Percentiles rank a stretch among this genome's conserved stretches.
These are phyloP conservation scores for Crocodylus rhombifer DNA, from an alignment of 2,797 vertebrate genomes.

Conservation along the genomic window DNA sequence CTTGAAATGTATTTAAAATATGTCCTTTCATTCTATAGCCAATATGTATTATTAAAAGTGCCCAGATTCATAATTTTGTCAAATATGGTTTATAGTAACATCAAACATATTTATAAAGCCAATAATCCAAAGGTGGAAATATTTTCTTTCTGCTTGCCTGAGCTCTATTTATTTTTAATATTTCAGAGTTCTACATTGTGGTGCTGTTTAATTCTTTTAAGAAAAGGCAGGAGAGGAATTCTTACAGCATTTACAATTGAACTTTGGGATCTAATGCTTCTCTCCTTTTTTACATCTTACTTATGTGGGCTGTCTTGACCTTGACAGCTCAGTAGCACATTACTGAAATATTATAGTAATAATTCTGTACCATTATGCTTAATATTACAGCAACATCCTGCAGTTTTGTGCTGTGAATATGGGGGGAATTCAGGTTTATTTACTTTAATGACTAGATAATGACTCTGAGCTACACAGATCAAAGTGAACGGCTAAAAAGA, in stretches of 20 bases:
- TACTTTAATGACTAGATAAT: constrained; percentile 61
- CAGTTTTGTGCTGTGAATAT: constrained; percentile 44
- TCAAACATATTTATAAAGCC: background rate
- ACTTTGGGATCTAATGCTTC: constrained; percentile 9
- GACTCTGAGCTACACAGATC: constrained; percentile 35
- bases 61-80: background rate
- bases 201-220: constrained; percentile 5
- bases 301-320: constrained; percentile 32
- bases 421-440: constrained; percentile 50
- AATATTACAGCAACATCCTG: constrained; percentile 56
- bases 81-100: background rate
- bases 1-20: background rate
- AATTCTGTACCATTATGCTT: constrained; percentile 53
- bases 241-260: constrained; percentile 5
- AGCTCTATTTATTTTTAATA: background rate
- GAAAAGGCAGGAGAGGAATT: constrained; percentile 30
- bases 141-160: constrained; percentile 4
- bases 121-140: background rate
- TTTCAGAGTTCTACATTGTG: background rate
- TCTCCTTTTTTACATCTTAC: constrained; percentile 14
- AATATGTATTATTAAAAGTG: background rate
- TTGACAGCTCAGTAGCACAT: constrained; percentile 48
- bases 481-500: constrained; percentile 30
- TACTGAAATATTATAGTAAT: constrained; percentile 68
- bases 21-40: background rate